Evolutionary conservation across 2,113 vertebrate genomes (phyloP), one percentile per base, ranked within the genome.

Genomic region (Catagonus wagneri): DNA sequence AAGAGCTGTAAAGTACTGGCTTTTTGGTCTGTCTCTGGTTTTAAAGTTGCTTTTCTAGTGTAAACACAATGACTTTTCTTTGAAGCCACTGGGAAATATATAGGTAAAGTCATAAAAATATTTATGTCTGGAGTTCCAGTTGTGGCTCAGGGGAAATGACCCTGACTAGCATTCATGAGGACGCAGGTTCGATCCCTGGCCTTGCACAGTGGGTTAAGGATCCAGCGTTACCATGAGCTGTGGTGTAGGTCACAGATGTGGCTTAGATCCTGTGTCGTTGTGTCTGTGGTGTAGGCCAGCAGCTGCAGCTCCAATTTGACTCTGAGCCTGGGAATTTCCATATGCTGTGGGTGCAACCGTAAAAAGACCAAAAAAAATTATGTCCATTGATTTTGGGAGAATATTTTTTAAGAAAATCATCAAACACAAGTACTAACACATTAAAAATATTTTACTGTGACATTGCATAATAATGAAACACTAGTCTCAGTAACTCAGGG

Each of bases 391-490:
- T 10, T 90, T 80, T 39, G 19, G 3, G 2, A 36, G 3, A 54
- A 63, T n/a, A 1, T 61, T 13, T 86, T 92, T 92, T 72, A 88
- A 79, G 52, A 11, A 79, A 80, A 50, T 54, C 13, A n/a, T 90
- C 6, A 63, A 93, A 93, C 36, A 34, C 13, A 29, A 88, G 9
- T 71, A 10, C 8, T 79, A 90, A 63, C 20, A 29, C 85, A 83
- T 75, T 75, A 75, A 75, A 50, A 9, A 75, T 16, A 50, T 29
- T 75, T 90, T 90, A 36, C 25, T 63, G 6, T 90, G 29, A 9
- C 6, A 80, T 22, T 91, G 58, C 93, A 54, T 68, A 86, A 72
- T 29, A 93, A 85, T 89, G 32, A 78, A 89, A 44, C 9, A 63
- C 20, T 22, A 69, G 14, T 56, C 0, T 13, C 7, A 50, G 6